Conservation (phyloP, 2,113 vertebrate species). For the Rousettus leschenaultii region DNA sequence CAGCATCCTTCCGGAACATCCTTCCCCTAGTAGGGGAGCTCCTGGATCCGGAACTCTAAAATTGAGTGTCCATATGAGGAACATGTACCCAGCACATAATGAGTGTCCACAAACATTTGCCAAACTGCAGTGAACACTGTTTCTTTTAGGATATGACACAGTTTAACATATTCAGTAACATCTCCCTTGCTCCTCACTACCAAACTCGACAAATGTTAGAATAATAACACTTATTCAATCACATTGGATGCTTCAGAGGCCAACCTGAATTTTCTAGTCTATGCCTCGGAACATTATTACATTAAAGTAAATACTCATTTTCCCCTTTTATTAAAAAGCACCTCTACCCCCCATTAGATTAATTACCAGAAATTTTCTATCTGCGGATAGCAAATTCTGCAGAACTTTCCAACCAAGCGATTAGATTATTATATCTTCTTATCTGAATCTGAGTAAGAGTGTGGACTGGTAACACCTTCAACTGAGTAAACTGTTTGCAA, state of each 20-base stretch:
- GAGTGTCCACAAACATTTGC: not conserved
- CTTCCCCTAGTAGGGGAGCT: not conserved
- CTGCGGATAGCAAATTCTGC: not conserved
- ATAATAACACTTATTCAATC: not conserved
- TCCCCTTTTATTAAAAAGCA: not conserved
- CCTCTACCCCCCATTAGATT: not conserved
- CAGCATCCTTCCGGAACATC: not conserved
- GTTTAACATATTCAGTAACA: not conserved
- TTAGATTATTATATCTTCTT: slow-evolving; percentile 14
- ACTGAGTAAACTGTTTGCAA: slow-evolving; percentile 5
- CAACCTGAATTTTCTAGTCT: not conserved
- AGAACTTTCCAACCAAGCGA: slow-evolving; percentile 23
- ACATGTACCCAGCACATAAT: not conserved
- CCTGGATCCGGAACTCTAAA: not conserved
- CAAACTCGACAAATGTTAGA: not conserved
- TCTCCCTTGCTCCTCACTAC: not conserved
- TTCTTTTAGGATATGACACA: not conserved
- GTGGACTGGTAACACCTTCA: slow-evolving; percentile 45
- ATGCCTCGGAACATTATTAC: not conserved
- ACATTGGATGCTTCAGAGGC: not conserved
- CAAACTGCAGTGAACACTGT: accelerated
- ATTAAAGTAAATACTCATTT: not conserved
- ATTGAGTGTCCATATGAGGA: not conserved
- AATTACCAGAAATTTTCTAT: not conserved
- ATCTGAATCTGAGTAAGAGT: not conserved